Conservation (phyloP, 2,113 vertebrate species). For the Regulus satrapa region DNA sequence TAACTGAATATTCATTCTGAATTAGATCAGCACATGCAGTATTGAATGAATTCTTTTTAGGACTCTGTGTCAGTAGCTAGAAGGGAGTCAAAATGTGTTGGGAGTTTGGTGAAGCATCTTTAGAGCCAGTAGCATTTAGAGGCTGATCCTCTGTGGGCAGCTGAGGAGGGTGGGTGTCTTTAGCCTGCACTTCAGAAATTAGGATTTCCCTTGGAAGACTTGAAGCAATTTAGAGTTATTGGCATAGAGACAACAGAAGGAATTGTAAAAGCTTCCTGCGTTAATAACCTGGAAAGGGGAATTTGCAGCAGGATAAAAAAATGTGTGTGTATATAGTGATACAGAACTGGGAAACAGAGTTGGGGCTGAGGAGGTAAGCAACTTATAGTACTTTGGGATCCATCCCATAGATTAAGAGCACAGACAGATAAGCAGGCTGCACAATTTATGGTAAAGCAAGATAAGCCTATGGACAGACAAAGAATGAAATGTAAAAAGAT, state of each 20-base stretch:
- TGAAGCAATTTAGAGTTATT: background rate
- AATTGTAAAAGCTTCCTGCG: background rate
- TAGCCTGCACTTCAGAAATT: background rate
- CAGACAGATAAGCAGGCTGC: conserved; percentile 42
- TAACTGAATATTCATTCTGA: background rate
- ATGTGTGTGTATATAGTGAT: background rate
- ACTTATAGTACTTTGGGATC: background rate
- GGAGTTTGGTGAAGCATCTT: background rate
- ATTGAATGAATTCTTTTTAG: background rate
- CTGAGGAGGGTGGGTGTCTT: background rate
- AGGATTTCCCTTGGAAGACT: background rate
- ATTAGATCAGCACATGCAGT: background rate
- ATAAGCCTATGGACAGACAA: conserved; percentile 54
- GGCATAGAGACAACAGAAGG: background rate
- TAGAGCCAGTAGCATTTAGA: accelerated
- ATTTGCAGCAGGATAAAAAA: background rate
- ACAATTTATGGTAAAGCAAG: conserved; percentile 31
- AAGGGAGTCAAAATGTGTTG: background rate
- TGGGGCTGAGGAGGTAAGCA: background rate
- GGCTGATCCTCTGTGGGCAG: background rate
- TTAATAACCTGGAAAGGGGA: conserved; percentile 2
- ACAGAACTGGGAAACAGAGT: background rate
- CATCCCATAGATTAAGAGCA: background rate
- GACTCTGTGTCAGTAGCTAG: background rate
- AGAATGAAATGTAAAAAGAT: conserved; percentile 21